Base-by-base conservation (phyloP, 2,113 vertebrate genomes). In the Esox niger region DNA sequence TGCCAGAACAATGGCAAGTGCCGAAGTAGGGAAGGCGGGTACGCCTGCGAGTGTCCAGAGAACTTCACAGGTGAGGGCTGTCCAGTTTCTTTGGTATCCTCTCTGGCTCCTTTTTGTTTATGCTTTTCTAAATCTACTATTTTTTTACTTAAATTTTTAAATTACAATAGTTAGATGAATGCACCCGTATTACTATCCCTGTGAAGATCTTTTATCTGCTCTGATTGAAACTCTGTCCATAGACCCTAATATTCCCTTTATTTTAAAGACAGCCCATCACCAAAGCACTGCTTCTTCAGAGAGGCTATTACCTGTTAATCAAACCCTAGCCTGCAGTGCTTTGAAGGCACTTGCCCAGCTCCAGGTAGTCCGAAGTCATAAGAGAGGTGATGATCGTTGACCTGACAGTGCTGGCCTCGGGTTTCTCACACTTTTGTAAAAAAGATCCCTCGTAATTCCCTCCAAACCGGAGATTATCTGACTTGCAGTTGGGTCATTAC, bases 1-100 rank as follows among this genome's bases (percentile, higher is more conserved):
- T 95, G 94, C 0, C 89, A 88, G 0, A 82, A 86, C 80, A 82
- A 93, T 0, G 94, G 94, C 25, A 86, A 79, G 4, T 95, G 94
- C n/a, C 90, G 80, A 1, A 93, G 93, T 82, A 88, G 92, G 0
- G 94, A 95, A 83, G 94, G 94, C 0, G 94, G 94, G 67, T 95
- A 94, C 81, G 91, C 87, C 27, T 95, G 94, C 0, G 90, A 93
- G 74, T 96, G 94, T 69, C 74, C 77, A 0, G 84, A 91, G 70
- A 89, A 92, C 84, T 94, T 92, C 82, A 95, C 94, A 0, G 94
- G 94, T 95, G 85, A 66, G 90, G 57, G 20, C 4, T 23, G 27
- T 62, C 4, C 5, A 27, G 47, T 30, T 43, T 17, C n/a, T 59
- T 43, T 43, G 38, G 38, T 43, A 4, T 32, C 6, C 58, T 54